Conservation (phyloP, 2,113 vertebrate genomes). For the Thunnus maccoyii region DNA sequence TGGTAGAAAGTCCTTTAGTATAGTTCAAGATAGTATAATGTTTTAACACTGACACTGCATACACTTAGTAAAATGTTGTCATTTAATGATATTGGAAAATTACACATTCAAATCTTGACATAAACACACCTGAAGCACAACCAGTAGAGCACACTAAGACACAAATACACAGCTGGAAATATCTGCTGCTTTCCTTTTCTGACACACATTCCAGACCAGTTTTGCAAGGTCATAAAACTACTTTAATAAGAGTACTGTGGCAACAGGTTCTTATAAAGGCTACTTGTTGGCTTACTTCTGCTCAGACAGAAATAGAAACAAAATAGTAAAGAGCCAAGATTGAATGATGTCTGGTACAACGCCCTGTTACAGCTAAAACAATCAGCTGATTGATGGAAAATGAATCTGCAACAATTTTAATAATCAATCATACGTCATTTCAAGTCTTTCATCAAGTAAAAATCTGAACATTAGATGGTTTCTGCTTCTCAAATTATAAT, state of each 20-base stretch:
- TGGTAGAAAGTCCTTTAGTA: neutral
- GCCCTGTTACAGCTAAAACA: neutral
- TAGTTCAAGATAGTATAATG: no score
- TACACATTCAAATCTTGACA: neutral
- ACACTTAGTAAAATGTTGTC: neutral
- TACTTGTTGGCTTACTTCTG: slow-evolving; percentile 32
- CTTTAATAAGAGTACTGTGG: slow-evolving; percentile 44
- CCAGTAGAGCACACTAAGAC: neutral
- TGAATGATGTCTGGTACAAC: neutral
- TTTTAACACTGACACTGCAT: no score
- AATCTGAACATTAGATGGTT: no score
- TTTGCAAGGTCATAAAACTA: slow-evolving; percentile 69
- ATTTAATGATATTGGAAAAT: neutral
- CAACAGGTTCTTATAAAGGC: slow-evolving; percentile 57
- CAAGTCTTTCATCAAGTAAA: no score
- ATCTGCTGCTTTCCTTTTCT: slow-evolving; percentile 36
- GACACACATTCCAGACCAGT: slow-evolving; percentile 64
- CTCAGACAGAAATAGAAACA: neutral
- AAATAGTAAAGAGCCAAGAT: neutral
- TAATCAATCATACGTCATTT: no score
- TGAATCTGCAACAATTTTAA: no score
- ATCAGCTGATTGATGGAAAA: neutral
- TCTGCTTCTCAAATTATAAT: no score
- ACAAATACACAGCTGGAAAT: slow-evolving; percentile 22
- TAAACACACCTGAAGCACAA: neutral